These are phyloP conservation scores for Conistra vaccinii DNA, from an alignment of 2,888 invertebrate genomes.

Conservation along the genomic window DNA sequence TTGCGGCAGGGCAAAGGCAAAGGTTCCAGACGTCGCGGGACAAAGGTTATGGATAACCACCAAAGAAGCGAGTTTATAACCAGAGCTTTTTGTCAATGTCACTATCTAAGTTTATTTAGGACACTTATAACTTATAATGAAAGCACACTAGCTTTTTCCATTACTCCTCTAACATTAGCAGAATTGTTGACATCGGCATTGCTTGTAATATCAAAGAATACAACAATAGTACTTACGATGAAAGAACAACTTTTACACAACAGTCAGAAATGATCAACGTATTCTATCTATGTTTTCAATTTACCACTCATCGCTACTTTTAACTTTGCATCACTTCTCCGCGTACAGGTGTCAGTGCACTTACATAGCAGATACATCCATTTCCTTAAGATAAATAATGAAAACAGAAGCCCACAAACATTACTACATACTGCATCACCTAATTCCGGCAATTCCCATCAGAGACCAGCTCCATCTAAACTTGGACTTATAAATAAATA, in stretches of 20 bases:
- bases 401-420: not conserved
- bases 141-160: not conserved
- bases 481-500: not conserved
- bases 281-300: not conserved
- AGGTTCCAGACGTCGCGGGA: no score
- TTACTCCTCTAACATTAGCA: not conserved
- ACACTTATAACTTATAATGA: no score
- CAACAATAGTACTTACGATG: no score
- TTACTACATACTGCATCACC: not conserved
- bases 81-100: no score
- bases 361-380: not conserved
- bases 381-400: not conserved
- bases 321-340: no score
- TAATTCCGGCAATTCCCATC: not conserved
- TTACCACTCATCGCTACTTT: no score
- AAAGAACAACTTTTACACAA: no score
- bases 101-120: no score
- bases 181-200: not conserved
- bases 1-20: no score
- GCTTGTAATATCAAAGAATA: not conserved
- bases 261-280: not conserved
- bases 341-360: not conserved
- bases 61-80: no score
- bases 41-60: no score
- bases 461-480: not conserved